Conservation (phyloP, 2,888 invertebrate species). For the Polymixis lichenea region DNA sequence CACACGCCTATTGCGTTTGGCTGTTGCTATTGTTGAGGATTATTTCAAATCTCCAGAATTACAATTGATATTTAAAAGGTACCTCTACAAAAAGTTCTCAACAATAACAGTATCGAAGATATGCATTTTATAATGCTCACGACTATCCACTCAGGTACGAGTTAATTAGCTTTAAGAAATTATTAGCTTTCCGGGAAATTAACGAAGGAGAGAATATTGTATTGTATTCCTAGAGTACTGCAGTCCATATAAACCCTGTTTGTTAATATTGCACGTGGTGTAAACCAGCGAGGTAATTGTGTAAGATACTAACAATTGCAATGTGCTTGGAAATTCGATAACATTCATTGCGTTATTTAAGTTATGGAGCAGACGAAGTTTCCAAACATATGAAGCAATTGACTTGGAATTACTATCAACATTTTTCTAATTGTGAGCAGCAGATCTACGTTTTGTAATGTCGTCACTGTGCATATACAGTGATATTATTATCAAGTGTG, state of each 20-base stretch:
- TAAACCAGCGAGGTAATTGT: not conserved
- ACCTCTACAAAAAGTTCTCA: not conserved
- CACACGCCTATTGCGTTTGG: no score
- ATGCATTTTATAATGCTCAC: not conserved
- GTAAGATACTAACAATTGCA: not conserved
- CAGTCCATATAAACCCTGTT: slow-evolving; percentile 21
- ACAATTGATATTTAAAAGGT: not conserved
- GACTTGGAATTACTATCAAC: not conserved
- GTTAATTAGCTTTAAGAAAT: slow-evolving; percentile 26
- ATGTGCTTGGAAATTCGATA: not conserved
- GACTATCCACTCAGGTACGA: not conserved
- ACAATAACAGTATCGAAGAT: not conserved
- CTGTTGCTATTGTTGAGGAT: no score
- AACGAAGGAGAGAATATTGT: slow-evolving; percentile 18
- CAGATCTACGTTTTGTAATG: not conserved
- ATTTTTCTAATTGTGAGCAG: not conserved
- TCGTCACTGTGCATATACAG: not conserved
- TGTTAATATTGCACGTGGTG: slow-evolving; percentile 20
- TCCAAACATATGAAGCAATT: no score
- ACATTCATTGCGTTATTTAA: not conserved
- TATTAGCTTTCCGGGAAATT: slow-evolving; percentile 16
- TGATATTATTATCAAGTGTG: not conserved
- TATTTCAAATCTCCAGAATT: not conserved
- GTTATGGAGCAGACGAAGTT: not conserved
- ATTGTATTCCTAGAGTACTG: slow-evolving; percentile 18